These are phyloP conservation scores for Turritopsis dohrnii DNA, from an alignment of 30 jellyfish, hydroid and myxozoan species.

Conservation along the genomic window DNA sequence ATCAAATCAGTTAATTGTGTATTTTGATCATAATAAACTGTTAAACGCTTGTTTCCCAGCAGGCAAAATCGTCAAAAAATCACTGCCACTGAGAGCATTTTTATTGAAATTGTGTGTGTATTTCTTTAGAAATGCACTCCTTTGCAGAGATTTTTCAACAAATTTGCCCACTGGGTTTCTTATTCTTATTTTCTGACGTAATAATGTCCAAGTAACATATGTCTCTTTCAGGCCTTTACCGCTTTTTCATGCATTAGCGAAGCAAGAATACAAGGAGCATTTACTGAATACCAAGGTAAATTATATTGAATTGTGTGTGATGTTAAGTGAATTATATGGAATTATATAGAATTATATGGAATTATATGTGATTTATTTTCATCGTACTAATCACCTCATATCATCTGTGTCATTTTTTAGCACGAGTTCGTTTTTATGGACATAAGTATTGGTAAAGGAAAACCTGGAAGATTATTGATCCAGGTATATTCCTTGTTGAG, in stretches of 20 bases:
- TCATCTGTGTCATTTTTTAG: conserved; percentile 36
- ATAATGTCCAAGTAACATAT: no score
- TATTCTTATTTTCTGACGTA: no score
- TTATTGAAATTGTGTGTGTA: no score
- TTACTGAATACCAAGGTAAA: conserved; percentile 52
- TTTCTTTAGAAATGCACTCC: no score
- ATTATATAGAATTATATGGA: background rate
- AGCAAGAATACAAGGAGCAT: conserved; percentile 60
- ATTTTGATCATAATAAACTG: background rate
- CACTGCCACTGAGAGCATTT: no score
- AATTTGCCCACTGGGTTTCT: no score
- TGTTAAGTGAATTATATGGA: background rate
- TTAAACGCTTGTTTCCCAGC: background rate
- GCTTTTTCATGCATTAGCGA: conserved; percentile 75
- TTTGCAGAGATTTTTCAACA: no score
- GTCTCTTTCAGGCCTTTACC: conserved; percentile 65
- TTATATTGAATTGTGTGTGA: background rate
- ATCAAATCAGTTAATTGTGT: background rate
- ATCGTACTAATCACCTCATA: no score
- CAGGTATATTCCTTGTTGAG: conserved; percentile 39
- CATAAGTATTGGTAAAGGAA: conserved; percentile 48
- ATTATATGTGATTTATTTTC: background rate
- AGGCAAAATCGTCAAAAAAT: background rate
- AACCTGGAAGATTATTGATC: conserved; percentile 50
- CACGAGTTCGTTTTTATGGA: conserved; percentile 62